phyloP scores from a whole-genome alignment of 92 coral and sea anemone species.

The Virgularia gustaviana region DNA sequence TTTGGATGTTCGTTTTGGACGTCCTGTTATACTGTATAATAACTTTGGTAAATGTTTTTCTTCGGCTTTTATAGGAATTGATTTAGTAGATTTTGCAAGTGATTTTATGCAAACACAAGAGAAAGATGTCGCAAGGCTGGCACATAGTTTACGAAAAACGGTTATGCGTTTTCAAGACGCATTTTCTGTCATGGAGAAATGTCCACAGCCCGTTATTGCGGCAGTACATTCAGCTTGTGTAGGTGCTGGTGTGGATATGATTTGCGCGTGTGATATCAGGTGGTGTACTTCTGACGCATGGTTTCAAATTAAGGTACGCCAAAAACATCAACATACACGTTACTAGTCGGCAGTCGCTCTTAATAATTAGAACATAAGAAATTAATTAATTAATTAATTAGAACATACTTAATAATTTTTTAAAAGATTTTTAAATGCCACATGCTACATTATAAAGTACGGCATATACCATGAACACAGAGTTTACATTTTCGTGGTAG shows the following conservation, averaged over 20 bases:
- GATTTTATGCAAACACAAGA: conserved; percentile 47
- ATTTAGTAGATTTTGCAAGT: conserved; percentile 70
- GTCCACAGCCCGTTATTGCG: conserved; percentile 93
- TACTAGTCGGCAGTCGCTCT: no score
- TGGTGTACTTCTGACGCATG: conserved; percentile 94
- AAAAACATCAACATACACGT: not conserved
- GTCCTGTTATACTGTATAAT: no score
- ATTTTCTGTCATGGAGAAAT: conserved; percentile 80
- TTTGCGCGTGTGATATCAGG: conserved; percentile 83
- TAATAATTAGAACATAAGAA: no score
- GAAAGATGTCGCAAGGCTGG: conserved; percentile 68
- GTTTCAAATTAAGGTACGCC: conserved; percentile 88
- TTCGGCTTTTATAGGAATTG: conserved; percentile 59
- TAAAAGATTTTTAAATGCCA: no score
- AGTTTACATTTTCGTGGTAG: no score
- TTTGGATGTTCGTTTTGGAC: no score
- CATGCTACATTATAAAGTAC: no score
- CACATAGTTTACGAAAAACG: conserved; percentile 57
- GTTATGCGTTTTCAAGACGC: conserved; percentile 63
- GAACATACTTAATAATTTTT: no score
- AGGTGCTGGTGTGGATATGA: conserved; percentile 95
- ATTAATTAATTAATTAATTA: no score
- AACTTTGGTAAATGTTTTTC: no score
- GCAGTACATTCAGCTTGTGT: conserved; percentile 94
- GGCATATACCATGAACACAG: no score